phyloP scores from a whole-genome alignment of 1,140 invertebrate genomes.

The Plodia interpunctella region DNA sequence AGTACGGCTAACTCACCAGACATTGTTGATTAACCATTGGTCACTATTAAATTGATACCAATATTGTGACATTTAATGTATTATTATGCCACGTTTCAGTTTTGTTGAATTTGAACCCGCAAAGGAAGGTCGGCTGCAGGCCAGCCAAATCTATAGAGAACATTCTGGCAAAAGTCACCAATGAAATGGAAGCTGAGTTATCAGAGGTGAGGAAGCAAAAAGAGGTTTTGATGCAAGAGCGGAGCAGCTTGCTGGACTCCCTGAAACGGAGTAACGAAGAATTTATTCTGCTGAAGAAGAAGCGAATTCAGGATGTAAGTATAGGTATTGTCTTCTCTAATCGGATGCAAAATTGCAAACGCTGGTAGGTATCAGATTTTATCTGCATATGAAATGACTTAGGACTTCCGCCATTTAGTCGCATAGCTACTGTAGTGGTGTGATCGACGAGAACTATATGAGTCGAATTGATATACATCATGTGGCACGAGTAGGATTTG shows the following conservation, averaged over 20 bases:
- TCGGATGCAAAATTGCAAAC: too few species aligned
- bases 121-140: constrained; percentile 63
- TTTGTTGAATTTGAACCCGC: constrained; percentile 68
- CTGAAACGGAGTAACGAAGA: constrained; percentile 83
- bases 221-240: constrained; percentile 79
- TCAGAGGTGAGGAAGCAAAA: constrained; percentile 74
- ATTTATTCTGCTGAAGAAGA: constrained; percentile 84
- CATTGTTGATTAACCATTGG: too few species aligned
- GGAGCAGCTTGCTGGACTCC: constrained; percentile 78
- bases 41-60: too few species aligned
- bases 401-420: too few species aligned
- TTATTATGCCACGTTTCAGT: constrained; percentile 43
- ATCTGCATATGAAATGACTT: too few species aligned
- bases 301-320: constrained; percentile 85
- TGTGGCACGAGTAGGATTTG: too few species aligned
- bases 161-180: constrained; percentile 70
- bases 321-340: not conserved
- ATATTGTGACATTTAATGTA: not conserved
- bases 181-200: constrained; percentile 62
- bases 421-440: too few species aligned
- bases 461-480: too few species aligned
- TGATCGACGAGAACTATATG: too few species aligned
- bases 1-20: too few species aligned
- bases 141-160: constrained; percentile 72
- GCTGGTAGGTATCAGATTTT: too few species aligned